phyloP scores from a whole-genome alignment of 2,888 invertebrate genomes.

The Macroteleia sp. region DNA sequence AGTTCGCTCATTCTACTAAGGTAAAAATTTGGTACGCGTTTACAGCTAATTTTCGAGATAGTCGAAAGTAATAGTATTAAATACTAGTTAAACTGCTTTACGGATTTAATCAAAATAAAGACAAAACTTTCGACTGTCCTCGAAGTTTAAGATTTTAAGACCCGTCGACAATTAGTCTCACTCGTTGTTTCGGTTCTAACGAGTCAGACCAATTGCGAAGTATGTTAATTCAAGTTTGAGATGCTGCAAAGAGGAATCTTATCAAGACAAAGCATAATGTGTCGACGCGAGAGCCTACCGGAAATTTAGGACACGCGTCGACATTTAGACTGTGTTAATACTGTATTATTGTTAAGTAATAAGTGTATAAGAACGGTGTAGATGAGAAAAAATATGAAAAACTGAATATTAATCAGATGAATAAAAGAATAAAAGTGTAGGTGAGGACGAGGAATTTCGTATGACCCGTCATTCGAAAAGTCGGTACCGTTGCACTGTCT shows the following conservation, averaged over 20 bases:
- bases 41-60: slow-evolving; percentile 31
- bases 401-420: slow-evolving; percentile 3
- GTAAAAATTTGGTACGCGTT: slow-evolving; percentile 25
- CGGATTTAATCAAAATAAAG: no score
- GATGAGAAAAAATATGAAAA: slow-evolving; percentile 13
- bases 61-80: slow-evolving; percentile 31
- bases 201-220: slow-evolving; percentile 20
- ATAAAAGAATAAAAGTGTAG: no score
- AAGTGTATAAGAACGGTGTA: slow-evolving; percentile 48
- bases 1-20: slow-evolving; percentile 81
- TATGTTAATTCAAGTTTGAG: slow-evolving; percentile 38
- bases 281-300: slow-evolving; percentile 21
- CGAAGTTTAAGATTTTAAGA: slow-evolving; percentile 12
- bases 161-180: slow-evolving; percentile 25
- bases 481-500: slow-evolving; percentile 55
- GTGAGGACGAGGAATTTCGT: slow-evolving; percentile 51
- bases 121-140: slow-evolving; percentile 43
- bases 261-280: slow-evolving; percentile 36
- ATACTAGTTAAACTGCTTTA: neutral
- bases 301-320: slow-evolving; percentile 32
- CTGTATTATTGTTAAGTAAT: slow-evolving; percentile 32
- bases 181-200: slow-evolving; percentile 9
- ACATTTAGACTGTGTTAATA: slow-evolving; percentile 30
- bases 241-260: slow-evolving; percentile 66
- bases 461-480: slow-evolving; percentile 44